phyloP scores from a whole-genome alignment of 2,113 vertebrate genomes.

The Rhynchomys soricoides region DNA sequence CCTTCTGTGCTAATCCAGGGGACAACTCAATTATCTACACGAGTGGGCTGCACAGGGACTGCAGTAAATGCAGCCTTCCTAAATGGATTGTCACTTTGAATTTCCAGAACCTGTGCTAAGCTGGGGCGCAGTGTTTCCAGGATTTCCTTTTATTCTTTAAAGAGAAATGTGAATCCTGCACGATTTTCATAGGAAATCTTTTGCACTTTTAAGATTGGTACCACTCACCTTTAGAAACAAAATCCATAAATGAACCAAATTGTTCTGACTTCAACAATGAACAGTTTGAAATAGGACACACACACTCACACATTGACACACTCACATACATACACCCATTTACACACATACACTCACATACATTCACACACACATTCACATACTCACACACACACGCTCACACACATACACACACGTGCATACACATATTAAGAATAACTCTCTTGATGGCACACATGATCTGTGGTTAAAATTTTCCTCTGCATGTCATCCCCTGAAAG shows the following conservation, averaged over 20 bases:
- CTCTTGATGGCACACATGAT: no score
- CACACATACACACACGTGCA: not conserved
- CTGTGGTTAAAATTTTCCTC: not conserved
- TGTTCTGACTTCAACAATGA: not conserved
- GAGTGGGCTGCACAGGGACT: not conserved
- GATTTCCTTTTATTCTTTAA: not conserved
- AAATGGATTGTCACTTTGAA: rapidly evolving
- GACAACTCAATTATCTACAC: not conserved
- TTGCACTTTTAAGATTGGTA: not conserved
- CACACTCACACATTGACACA: not conserved
- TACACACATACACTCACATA: not conserved
- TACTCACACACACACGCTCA: not conserved
- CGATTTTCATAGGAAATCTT: not conserved
- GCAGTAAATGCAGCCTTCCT: not conserved
- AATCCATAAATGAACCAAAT: not conserved
- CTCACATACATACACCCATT: not conserved
- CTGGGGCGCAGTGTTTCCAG: not conserved
- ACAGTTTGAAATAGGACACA: not conserved
- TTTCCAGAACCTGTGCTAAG: not conserved
- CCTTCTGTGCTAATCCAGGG: not conserved
- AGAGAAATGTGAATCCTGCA: not conserved
- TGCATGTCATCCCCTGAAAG: not conserved
- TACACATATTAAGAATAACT: not conserved
- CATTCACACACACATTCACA: not conserved
- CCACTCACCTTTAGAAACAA: not conserved